Evolutionary conservation across 2,797 vertebrate genomes (phyloP), one percentile per base, ranked within the genome.

Genomic region (Pelobates cultripes): DNA sequence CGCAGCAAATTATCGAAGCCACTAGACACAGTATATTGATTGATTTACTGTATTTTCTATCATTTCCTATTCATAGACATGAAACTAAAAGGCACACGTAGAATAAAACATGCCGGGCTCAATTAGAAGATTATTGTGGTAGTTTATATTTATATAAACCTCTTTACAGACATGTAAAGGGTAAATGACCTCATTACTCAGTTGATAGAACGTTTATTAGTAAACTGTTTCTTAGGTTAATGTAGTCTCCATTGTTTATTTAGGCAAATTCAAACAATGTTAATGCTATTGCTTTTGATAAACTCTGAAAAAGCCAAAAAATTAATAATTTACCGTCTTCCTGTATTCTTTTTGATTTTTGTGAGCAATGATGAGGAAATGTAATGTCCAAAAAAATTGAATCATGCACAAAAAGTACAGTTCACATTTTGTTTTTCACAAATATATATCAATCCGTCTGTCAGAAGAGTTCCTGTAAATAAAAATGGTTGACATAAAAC

Each of bases 11-110:
- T 75, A 51, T 40, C 80, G 43, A 70, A 82, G 81, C 73, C 81
- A n/a, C 63, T 45, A 9, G 53, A 60, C 63, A 85, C 68, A 61
- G 85, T 5, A 51, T 63, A 85, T 71, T 78, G 76, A 86, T 85
- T n/a, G 40, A 87, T 80, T 77, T 61, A 85, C 82, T 82, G 61
- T 3, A 81, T 81, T 87, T 88, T 43, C 28, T 43, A 53, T 70
- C 45, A 55, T 69, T 41, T 41, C 47, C 60, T 75, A 12, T 57
- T 63, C 55, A 60, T 42, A 73, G 53, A 28, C 53, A 1, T 60
- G 51, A 61, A 43, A 44, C 75, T 81, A 70, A 61, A 43, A 79
- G 47, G 15, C 17, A 17, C n/a, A 4, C 61, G 14, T 64, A 64
- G 28, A 64, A 14, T n/a, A 55, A n/a, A 60, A 10, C 17, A 41